Conservation (phyloP, 2,113 vertebrate species). For the Sylvia atricapilla region DNA sequence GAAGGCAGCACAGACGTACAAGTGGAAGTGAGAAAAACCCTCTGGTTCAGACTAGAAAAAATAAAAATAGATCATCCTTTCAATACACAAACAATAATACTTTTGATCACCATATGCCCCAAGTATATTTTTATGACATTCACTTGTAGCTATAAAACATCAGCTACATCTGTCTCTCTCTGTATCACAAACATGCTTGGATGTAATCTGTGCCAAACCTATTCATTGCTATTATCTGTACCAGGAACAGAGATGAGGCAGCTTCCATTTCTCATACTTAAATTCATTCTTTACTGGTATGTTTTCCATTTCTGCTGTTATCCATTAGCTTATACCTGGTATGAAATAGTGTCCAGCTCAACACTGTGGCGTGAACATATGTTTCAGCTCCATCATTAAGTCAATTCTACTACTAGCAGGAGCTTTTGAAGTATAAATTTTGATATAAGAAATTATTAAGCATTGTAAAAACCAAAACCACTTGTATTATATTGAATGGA, state of each 20-base stretch:
- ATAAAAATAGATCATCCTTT: not conserved
- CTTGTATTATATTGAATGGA: not conserved
- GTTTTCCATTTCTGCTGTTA: not conserved
- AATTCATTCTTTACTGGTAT: not conserved
- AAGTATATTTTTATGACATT: not conserved
- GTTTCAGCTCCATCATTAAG: not conserved
- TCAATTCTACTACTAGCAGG: not conserved
- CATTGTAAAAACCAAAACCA: not conserved
- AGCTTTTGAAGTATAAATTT: not conserved
- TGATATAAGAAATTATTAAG: not conserved
- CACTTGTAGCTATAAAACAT: not conserved
- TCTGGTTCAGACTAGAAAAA: conserved; percentile 89
- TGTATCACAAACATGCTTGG: not conserved
- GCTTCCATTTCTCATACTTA: not conserved
- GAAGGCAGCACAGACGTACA: conserved; percentile 96
- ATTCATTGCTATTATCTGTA: not conserved
- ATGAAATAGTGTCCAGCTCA: not conserved
- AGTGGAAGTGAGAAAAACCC: conserved; percentile 96
- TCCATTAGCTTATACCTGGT: not conserved
- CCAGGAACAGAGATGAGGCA: not conserved
- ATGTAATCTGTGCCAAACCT: not conserved
- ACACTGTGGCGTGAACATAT: fast-evolving
- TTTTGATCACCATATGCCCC: not conserved
- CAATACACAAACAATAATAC: not conserved
- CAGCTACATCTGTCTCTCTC: not conserved